Conservation (phyloP, 2,888 invertebrate genomes). For the Melanostoma mellinum region DNA sequence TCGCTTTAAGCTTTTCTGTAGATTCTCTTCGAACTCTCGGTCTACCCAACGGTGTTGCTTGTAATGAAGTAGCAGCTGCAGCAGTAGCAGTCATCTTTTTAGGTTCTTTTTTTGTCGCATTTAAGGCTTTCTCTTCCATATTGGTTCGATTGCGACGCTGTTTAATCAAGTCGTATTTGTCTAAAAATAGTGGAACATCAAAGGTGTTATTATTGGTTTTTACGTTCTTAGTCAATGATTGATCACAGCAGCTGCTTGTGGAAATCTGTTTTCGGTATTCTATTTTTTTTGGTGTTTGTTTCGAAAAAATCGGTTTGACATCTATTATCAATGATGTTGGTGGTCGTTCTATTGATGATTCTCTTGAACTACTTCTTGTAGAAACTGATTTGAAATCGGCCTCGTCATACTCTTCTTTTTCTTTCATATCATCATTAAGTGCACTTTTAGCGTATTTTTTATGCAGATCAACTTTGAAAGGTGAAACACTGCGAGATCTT, state of each 20-base stretch:
- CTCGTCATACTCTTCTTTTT: constrained; percentile 76
- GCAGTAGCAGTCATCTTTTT: constrained; percentile 39
- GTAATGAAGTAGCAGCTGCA: constrained; percentile 31
- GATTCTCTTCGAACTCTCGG: constrained; percentile 38
- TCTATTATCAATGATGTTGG: constrained; percentile 36
- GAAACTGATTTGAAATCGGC: constrained; percentile 79
- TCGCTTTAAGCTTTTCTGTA: constrained; percentile 74
- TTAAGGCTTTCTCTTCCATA: constrained; percentile 82
- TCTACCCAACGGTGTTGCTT: constrained; percentile 34
- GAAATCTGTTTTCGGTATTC: constrained; percentile 62
- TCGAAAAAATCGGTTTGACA: constrained; percentile 61
- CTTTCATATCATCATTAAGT: constrained; percentile 79
- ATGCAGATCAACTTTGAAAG: constrained; percentile 81
- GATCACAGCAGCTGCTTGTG: constrained; percentile 44
- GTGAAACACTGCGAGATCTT: constrained; percentile 80
- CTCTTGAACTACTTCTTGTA: constrained; percentile 75
- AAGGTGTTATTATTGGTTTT: constrained; percentile 37
- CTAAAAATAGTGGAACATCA: constrained; percentile 81
- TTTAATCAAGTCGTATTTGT: constrained; percentile 86
- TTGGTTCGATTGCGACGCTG: constrained; percentile 84
- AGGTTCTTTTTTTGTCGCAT: constrained; percentile 73
- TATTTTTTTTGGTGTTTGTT: constrained; percentile 61
- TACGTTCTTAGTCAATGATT: constrained; percentile 44
- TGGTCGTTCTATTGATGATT: constrained; percentile 54
- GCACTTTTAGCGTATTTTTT: constrained; percentile 82